Base-by-base conservation (phyloP, 2,888 invertebrate genomes). In the Pyrrhosoma nymphula region DNA sequence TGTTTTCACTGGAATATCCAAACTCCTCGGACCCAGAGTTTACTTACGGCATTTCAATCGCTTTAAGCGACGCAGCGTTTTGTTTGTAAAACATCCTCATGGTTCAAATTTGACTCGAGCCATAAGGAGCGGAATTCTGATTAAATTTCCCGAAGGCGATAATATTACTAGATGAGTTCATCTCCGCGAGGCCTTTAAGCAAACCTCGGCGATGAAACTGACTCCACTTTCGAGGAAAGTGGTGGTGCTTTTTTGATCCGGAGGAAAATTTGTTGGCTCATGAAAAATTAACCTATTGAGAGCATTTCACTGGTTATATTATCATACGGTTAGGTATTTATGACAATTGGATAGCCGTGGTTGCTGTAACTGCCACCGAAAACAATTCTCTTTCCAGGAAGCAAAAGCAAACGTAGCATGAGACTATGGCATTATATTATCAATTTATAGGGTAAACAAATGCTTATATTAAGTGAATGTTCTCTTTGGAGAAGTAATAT, bases 31-130 rank as follows among this genome's bases (percentile, higher is more conserved):
- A 30, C 35, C 26, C 69, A 47, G 69, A 93, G 69, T 93, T 93
- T 93, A 69, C 93, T 75, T 69, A 47, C 47, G 75, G 75, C 93
- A 93, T 93, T 93, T 93, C 93, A 93, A 93, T 93, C 93, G 93
- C 93, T 93, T 93, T 93, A 93, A 93, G 93, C 93, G 91, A 39
- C 91, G 60, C 47, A 47, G 26, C 35, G 35, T 91, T 63, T 91
- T 91, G 60, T 69, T 91, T 56, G 47, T 55, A 89, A 89, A 47
- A 56, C 89, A 39, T 91, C 91, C 91, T 39, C 91, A 63, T 39
- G 63, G 91, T 69, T 93, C 75, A n/a, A 75, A 93, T 93, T 75
- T 75, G 93, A 75, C 93, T 69, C 93, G 26, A 69, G 69, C 93
- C 69, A 55, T 93, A 93, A 93, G 63, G 35, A 93, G 93, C 47